phyloP scores from a whole-genome alignment of 2,113 vertebrate species.

The Chionodraco myersi region DNA sequence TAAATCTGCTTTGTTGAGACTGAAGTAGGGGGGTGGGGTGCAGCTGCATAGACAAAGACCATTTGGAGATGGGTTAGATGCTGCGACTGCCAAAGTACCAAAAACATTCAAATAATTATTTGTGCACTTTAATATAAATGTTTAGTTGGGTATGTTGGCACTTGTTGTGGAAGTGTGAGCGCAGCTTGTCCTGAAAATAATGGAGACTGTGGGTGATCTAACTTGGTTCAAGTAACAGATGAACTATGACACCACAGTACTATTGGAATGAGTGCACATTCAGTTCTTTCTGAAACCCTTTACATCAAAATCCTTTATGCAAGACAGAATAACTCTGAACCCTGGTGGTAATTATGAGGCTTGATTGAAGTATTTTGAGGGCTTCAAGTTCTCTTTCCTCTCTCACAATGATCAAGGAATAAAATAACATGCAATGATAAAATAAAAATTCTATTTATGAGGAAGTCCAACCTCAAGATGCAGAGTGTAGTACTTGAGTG shows the following conservation, averaged over 20 bases:
- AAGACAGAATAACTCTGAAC: not conserved
- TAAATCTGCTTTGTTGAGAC: conserved; percentile 62
- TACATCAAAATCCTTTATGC: not conserved
- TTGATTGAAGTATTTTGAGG: not conserved
- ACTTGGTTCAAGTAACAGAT: not conserved
- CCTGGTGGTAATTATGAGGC: not conserved
- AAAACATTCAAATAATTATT: not conserved
- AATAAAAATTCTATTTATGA: too few species aligned
- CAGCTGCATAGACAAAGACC: conserved; percentile 69
- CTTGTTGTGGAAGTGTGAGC: not conserved
- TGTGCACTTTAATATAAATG: not conserved
- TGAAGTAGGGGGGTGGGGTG: conserved; percentile 9
- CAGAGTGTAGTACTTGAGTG: too few species aligned
- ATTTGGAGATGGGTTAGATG: conserved; percentile 17
- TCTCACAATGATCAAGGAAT: not conserved
- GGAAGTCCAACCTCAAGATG: too few species aligned
- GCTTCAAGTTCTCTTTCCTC: not conserved
- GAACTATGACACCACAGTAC: not conserved
- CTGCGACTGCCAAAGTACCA: not conserved
- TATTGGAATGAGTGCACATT: not conserved
- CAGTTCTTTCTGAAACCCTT: not conserved
- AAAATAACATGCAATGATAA: too few species aligned
- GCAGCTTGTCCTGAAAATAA: not conserved
- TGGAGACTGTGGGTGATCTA: too few species aligned
- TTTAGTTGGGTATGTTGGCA: not conserved